phyloP scores from a whole-genome alignment of 2,113 vertebrate species.

The Pteruthius melanotis region DNA sequence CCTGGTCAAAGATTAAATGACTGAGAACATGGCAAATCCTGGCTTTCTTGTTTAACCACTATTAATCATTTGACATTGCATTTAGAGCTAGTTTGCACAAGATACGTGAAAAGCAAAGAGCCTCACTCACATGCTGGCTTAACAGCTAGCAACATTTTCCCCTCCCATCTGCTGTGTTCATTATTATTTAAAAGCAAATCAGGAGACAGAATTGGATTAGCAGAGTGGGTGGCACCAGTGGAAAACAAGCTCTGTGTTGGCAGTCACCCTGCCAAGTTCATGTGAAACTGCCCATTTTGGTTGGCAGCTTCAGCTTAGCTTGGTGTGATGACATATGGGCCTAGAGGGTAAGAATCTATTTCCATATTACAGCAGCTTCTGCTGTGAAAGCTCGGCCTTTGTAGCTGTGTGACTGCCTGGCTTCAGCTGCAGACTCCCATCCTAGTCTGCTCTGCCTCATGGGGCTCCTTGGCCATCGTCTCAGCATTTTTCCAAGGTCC shows the following conservation, averaged over 20 bases:
- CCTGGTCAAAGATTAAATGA: neutral
- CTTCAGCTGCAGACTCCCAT: neutral
- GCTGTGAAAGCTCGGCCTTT: neutral
- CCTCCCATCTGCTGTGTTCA: conserved; percentile 22
- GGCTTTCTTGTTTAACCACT: conserved; percentile 29
- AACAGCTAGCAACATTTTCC: neutral
- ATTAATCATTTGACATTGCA: conserved; percentile 26
- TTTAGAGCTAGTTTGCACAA: conserved; percentile 53
- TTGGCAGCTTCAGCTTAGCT: conserved; percentile 20
- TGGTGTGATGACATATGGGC: conserved; percentile 26
- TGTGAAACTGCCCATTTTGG: conserved; percentile 33
- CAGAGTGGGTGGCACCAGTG: conserved; percentile 44
- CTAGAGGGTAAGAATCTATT: conserved; percentile 43
- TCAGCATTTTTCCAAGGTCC: neutral
- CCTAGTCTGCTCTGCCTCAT: neutral
- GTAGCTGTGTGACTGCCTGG: neutral
- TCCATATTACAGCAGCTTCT: conserved; percentile 41
- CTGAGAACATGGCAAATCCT: conserved; percentile 4
- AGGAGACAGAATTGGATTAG: conserved; percentile 51
- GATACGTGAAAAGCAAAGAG: conserved; percentile 13
- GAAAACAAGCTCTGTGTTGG: conserved; percentile 30
- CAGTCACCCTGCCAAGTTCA: conserved; percentile 22
- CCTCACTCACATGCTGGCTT: neutral
- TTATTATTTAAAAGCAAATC: conserved; percentile 56
- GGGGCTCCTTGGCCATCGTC: neutral